Base-by-base conservation (phyloP, 2,797 vertebrate genomes). In the Knipowitschia caucasica region DNA sequence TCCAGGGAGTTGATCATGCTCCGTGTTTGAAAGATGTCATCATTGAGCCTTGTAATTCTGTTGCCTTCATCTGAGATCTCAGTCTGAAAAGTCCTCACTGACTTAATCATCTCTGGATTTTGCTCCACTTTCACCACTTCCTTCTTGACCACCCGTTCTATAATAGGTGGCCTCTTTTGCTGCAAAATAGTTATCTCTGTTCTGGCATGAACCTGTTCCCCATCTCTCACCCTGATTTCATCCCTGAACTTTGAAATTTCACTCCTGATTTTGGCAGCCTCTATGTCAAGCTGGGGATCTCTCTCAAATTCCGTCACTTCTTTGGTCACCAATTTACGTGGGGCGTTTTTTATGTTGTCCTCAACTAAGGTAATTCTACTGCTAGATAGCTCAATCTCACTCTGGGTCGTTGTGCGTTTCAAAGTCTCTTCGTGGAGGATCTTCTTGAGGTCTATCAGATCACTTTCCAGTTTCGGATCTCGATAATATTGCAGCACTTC, bases 301-400 rank as follows among this genome's bases (percentile, higher is more conserved):
- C 73, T 94, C 83, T 99, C 95, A 47, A 94, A 92, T 66, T 94
- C 92, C 6, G 94, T 98, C 73, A 99, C 91, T 76, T 98, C 97
- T 85, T 93, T 98, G 49, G 94, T 98, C 62, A 96, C 86, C 36
- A 98, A 85, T 65, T 94, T 94, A 26, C 92, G 87, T 69, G 89
- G 72, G 12, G 60, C 9, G 0, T 68, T 83, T 56, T 90, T 93
- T 26, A 89, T 63, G 51, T 88, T 85, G 0, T 79, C 86, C 58
- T 95, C 92, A 47, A 94, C 38, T 50, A 64, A 76, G 1, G 71
- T 64, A 8, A 96, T 77, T 69, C 89, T 93, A 57, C 69, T 87
- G 69, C 78, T 92, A 3, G 71, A 34, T 0, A 64, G 31, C 24
- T 94, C 92, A 45, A 98, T 86, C 15, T 94, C 86, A 17, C 74